Evolutionary conservation across 2,888 invertebrate genomes (phyloP).

Genomic region (Cephalotes varians): DNA sequence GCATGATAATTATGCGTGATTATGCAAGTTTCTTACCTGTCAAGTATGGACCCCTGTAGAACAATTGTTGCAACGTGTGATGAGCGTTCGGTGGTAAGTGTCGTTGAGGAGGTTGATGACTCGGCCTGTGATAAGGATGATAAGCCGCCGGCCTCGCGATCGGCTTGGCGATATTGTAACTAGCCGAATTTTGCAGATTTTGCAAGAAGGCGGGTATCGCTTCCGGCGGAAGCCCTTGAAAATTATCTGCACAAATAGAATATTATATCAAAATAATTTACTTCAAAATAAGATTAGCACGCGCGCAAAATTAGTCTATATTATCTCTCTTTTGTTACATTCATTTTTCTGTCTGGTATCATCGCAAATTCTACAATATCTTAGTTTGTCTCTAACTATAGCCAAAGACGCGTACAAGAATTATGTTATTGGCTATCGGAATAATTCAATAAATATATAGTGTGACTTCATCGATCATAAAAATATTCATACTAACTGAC

Average conservation of each 20-base stretch:
- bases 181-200: slow-evolving; percentile 85
- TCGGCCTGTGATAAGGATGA: slow-evolving; percentile 90
- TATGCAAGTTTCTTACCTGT: slow-evolving; percentile 88
- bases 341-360: background rate
- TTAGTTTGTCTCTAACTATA: background rate
- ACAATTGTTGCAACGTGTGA: slow-evolving; percentile 89
- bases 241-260: slow-evolving; percentile 78
- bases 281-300: background rate
- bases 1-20: background rate
- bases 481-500: slow-evolving; percentile 43
- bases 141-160: slow-evolving; percentile 91
- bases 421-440: background rate
- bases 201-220: slow-evolving; percentile 83
- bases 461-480: background rate
- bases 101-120: slow-evolving; percentile 83
- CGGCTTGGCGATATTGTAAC: slow-evolving; percentile 92
- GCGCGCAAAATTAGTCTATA: background rate
- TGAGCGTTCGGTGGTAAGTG: slow-evolving; percentile 83
- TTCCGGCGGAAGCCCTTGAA: slow-evolving; percentile 82
- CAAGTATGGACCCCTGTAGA: slow-evolving; percentile 94
- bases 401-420: background rate
- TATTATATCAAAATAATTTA: too few species aligned
- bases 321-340: background rate
- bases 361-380: background rate
- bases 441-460: background rate